Evolutionary conservation across 2,797 vertebrate genomes (phyloP), one percentile per base, ranked within the genome.

Genomic region (Intellagama lesueurii): DNA sequence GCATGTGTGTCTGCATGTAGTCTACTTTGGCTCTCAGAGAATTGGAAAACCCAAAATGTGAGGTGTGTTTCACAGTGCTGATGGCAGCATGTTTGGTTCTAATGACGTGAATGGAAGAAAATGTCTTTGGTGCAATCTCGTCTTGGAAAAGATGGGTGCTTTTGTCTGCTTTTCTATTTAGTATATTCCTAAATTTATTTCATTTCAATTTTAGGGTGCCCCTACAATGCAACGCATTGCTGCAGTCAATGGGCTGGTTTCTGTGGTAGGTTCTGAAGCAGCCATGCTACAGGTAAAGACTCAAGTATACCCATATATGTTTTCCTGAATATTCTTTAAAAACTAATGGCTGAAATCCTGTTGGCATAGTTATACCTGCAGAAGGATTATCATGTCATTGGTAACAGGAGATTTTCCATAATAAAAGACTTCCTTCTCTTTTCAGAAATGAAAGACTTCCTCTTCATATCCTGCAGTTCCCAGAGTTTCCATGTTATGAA

Each of bases 141-240:
- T 52, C 12, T 32, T 52, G 68, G 44, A 87, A 83, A 7, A 28
- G 89, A 73, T 5, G 32, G 28, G 3, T 69, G 5, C 1, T 80
- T 72, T 88, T 88, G 52, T 56, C n/a, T 2, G 86, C 0, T n/a
- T 0, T 22, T 47, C 44, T 40, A 52, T 1, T 44, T 0, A 19
- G 60, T 73, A 9, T 84, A 64, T 32, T 75, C 0, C 0, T n/a
- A 52, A 30, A 7, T 30, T 88, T 3, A 16, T 76, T 24, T 52
- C 89, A 26, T 86, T 90, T 92, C 88, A 8, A 14, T 97, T 97
- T 82, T 93, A 99, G 99, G 98, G 98, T 3, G 97, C 98, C 95
- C 98, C 99, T 49, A 99, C 99, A 8, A 99, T 99, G 98, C 98
- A 99, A 90, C 97, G 98, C n/a, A 96, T 99, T 93, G 98, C 99